A percentile compares a stretch with the other conserved stretches of the same genome.
These are phyloP conservation scores for Centroberyx gerrardi DNA, from an alignment of 2,797 vertebrate species.

Conservation along the genomic window DNA sequence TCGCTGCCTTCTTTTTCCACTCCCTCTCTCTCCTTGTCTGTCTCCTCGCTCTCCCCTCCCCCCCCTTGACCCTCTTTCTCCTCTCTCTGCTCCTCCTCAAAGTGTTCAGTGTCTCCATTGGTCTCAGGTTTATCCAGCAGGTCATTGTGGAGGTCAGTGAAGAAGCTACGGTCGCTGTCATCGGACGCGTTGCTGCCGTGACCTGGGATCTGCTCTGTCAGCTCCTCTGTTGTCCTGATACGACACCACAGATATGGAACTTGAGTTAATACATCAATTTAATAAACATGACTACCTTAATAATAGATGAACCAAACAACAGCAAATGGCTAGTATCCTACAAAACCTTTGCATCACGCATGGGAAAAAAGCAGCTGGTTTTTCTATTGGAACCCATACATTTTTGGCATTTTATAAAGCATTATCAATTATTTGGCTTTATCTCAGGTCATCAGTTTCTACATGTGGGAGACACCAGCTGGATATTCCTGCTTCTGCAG, in stretches of 20 bases:
- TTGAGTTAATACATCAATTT: not conserved
- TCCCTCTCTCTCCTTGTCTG: not conserved
- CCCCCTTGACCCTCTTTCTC: not conserved
- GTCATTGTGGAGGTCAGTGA: not conserved
- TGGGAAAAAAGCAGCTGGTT: too few species aligned
- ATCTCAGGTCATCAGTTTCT: not conserved
- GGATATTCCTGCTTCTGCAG: not conserved
- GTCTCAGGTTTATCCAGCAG: slow-evolving; percentile 9
- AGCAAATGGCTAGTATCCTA: too few species aligned
- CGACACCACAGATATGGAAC: not conserved
- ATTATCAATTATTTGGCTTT: not conserved
- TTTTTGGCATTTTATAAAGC: not conserved
- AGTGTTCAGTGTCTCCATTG: slow-evolving; percentile 11
- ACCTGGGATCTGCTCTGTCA: slow-evolving; percentile 9
- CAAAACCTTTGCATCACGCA: too few species aligned
- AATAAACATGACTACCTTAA: too few species aligned
- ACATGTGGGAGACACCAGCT: too few species aligned
- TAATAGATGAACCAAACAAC: too few species aligned
- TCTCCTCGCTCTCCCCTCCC: not conserved
- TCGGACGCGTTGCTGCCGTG: not conserved
- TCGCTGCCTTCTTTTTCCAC: not conserved
- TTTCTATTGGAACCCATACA: too few species aligned
- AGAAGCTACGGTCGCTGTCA: slow-evolving; percentile 11
- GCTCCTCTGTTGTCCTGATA: slow-evolving; percentile 49
- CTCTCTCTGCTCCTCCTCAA: slow-evolving; percentile 4